Evolutionary conservation across 2,888 invertebrate species (phyloP).

Genomic region (Drosophila seclusa): DNA sequence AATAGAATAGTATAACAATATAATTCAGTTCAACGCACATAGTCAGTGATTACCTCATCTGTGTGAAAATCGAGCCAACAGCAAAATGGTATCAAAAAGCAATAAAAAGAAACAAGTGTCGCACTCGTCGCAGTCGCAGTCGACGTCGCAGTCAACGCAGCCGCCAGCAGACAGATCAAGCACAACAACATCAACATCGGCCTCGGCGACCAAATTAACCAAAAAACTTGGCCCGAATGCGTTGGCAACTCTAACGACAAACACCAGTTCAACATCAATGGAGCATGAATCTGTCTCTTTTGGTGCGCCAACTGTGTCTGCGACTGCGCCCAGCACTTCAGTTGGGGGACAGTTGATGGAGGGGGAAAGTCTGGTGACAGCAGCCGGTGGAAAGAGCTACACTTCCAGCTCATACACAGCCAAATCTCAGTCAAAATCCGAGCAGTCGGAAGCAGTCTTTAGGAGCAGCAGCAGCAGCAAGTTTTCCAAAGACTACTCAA

Average conservation of each 20-base stretch:
- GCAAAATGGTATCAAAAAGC: conserved; percentile 83
- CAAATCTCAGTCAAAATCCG: conserved; percentile 56
- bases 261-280: conserved; percentile 70
- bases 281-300: conserved; percentile 71
- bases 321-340: conserved; percentile 29
- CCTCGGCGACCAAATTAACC: conserved; percentile 73
- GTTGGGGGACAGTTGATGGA: conserved; percentile 6
- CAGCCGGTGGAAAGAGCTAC: conserved; percentile 44
- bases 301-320: conserved; percentile 29
- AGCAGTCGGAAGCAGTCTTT: conserved; percentile 51
- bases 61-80: conserved; percentile 51
- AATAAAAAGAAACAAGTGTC: conserved; percentile 80
- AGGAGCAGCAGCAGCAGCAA: conserved; percentile 61
- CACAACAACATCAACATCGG: conserved; percentile 71
- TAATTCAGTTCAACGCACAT: conserved; percentile 42
- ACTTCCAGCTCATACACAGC: conserved; percentile 60
- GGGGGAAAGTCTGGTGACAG: conserved; percentile 23
- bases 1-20: conserved; percentile 16
- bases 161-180: conserved; percentile 66
- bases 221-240: conserved; percentile 72
- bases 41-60: conserved; percentile 73
- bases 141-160: conserved; percentile 10
- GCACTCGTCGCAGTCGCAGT: conserved; percentile 41
- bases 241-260: conserved; percentile 63
- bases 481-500: conserved; percentile 71